Base-by-base conservation (phyloP, 1,140 invertebrate species). In the Eurosta solidaginis region DNA sequence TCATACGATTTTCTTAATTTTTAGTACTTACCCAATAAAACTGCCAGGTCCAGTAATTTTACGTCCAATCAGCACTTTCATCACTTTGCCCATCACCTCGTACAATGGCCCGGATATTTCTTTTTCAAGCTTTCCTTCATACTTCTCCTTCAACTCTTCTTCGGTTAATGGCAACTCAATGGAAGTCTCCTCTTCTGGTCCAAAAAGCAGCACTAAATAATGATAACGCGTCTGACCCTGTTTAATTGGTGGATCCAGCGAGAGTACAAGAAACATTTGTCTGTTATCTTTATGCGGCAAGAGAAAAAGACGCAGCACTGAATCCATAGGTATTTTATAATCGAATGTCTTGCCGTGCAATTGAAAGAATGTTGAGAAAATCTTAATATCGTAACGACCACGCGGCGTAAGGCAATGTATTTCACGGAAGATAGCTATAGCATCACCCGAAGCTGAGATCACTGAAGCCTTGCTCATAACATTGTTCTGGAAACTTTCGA, bases 281-380 rank as follows among this genome's bases (percentile, higher is more conserved):
- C 98, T 90, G n/a, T 93, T 94, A 90, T 99, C 98, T 88, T 98
- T 98, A 86, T 99, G 98, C 0, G 98, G 98, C 63, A 99, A 89
- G 27, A 99, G 90, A 85, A 99, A 99, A 7, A 99, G 88, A 27
- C 98, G 92, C 9, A 98, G 89, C 14, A 99, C 97, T 0, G 97
- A 98, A 1, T 96, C 96, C 91, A 98, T 96, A 0, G 98, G 97
- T 82, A 99, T 99, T 89, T 99, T 99, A 89, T 99, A 99, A 90
- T 99, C 98, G 88, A 99, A 99, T 0, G 98, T 99, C 92, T 99
- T 99, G 89, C 98, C 98, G 87, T 99, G 98, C 75, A 99, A 92
- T 90, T 99, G 98, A 84, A 99, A 95, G 88, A 99, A 99, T 2
- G 96, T 93, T 77, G 96, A 94, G 86, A 98, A 99, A 52, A 99